Conservation (phyloP, 2,888 invertebrate species). For the Polydrusus pterygomalis region DNA sequence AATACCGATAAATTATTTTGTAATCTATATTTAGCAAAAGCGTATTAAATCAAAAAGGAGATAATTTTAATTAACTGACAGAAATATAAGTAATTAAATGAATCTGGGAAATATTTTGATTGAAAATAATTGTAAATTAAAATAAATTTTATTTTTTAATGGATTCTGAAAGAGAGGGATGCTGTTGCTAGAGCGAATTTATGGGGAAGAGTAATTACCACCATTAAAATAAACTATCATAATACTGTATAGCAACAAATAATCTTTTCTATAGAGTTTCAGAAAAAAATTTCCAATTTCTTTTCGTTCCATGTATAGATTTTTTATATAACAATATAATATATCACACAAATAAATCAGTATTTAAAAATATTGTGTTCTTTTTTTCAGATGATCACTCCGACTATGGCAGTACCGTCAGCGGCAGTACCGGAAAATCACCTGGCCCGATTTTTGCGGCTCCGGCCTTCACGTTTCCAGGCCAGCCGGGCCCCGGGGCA, state of each 20-base stretch:
- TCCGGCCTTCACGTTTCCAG: conserved; percentile 85
- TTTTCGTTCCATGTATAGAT: too few relatives aligned
- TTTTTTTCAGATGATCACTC: conserved; percentile 79
- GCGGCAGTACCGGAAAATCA: conserved; percentile 79
- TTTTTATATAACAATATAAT: too few relatives aligned
- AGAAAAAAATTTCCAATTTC: too few relatives aligned
- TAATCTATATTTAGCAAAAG: background rate
- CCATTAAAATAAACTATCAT: too few relatives aligned
- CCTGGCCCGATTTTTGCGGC: conserved; percentile 79
- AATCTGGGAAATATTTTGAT: too few relatives aligned
- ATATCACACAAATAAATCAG: too few relatives aligned
- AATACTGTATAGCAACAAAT: too few relatives aligned
- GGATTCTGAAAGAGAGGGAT: too few relatives aligned
- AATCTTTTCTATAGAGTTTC: too few relatives aligned
- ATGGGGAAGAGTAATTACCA: too few relatives aligned
- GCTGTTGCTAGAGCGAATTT: too few relatives aligned
- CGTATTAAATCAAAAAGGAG: background rate
- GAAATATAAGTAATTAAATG: background rate
- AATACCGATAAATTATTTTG: background rate
- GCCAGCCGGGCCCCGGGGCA: conserved; percentile 76
- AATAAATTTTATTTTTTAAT: background rate
- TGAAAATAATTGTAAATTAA: background rate
- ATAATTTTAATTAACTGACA: background rate
- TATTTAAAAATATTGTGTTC: background rate
- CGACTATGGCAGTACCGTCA: conserved; percentile 79